Conservation (phyloP, 2,797 vertebrate species). For the Brachymystax lenok region DNA sequence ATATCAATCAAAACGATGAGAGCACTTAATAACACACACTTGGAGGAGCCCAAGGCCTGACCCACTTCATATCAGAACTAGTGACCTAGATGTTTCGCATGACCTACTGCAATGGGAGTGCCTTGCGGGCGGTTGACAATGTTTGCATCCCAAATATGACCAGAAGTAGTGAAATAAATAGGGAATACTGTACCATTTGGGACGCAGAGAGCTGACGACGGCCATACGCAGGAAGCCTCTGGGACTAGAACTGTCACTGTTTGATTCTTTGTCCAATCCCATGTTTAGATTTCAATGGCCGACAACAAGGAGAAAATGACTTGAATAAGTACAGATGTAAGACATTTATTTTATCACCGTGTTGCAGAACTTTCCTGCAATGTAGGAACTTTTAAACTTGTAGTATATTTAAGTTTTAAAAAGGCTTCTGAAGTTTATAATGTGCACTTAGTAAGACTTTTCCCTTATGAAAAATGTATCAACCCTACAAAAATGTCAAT, state of each 20-base stretch:
- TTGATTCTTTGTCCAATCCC: conserved; percentile 16
- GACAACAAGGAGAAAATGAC: conserved; percentile 32
- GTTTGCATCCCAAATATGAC: neutral
- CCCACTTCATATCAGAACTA: conserved; percentile 58
- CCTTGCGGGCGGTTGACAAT: conserved; percentile 4
- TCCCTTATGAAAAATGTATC: no score
- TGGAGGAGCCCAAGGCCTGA: conserved; percentile 19
- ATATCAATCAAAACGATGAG: neutral
- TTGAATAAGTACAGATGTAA: neutral
- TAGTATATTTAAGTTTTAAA: no score
- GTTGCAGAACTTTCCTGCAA: no score
- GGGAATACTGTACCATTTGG: neutral
- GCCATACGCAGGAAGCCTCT: neutral
- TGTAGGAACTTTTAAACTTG: no score
- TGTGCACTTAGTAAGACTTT: no score
- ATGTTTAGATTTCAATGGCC: conserved; percentile 29
- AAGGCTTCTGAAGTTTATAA: no score
- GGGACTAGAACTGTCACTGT: conserved; percentile 22
- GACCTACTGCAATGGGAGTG: conserved; percentile 51
- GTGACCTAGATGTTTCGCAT: conserved; percentile 68
- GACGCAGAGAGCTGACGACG: neutral
- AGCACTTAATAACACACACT: conserved; percentile 1
- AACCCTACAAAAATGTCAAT: no score
- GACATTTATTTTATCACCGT: no score
- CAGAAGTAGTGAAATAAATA: neutral